Evolutionary conservation across 2,888 invertebrate genomes (phyloP), one percentile per base, ranked within the genome.

Genomic region (Chloroclystis v-ata): DNA sequence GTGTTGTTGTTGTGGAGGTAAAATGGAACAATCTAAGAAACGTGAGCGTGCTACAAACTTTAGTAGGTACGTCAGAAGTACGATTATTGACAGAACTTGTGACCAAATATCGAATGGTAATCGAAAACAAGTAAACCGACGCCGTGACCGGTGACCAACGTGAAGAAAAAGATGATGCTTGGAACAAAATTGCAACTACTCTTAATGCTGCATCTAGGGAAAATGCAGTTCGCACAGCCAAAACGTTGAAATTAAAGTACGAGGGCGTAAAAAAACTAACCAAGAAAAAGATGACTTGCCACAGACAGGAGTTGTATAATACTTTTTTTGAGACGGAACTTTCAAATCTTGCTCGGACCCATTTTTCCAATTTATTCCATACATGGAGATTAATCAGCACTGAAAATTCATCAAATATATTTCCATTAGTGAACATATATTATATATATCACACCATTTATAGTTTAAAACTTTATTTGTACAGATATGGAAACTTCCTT

Each of bases 301-400:
- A 40, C 13, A 13, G 40, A 12, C 40, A 40, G 28, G 46, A 39
- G 29, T 14, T 40, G 28, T 46, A 46, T 33, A 28, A 33, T 24
- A 46, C 46, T n/a, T n/a, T n/a, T n/a, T n/a, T n/a, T n/a, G n/a
- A n/a, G n/a, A n/a, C n/a, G n/a, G n/a, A n/a, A n/a, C n/a, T n/a
- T n/a, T n/a, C n/a, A n/a, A n/a, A n/a, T n/a, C n/a, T n/a, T n/a
- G n/a, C n/a, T n/a, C n/a, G n/a, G n/a, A n/a, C n/a, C n/a, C n/a
- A n/a, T n/a, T n/a, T n/a, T n/a, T n/a, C n/a, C n/a, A n/a, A n/a
- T n/a, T n/a, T n/a, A n/a, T n/a, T n/a, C n/a, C n/a, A n/a, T n/a
- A n/a, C n/a, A n/a, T n/a, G n/a, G n/a, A n/a, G n/a, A n/a, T n/a
- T n/a, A n/a, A n/a, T n/a, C n/a, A n/a, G n/a, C n/a, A n/a, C n/a